Evolutionary conservation across 2,797 vertebrate species (phyloP).

Genomic region (Enteromius mattozi): DNA sequence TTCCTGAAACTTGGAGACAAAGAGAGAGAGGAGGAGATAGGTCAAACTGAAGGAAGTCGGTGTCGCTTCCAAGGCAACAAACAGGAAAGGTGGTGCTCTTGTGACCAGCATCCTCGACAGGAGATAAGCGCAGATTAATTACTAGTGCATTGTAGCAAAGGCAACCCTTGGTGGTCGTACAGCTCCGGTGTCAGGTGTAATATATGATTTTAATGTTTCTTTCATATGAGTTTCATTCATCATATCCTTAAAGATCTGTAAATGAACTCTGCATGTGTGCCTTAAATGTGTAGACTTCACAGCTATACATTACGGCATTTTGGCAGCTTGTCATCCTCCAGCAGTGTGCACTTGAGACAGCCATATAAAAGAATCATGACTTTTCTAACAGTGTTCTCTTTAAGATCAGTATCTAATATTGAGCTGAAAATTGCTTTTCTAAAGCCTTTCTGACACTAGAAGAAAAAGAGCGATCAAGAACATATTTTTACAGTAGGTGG

Average conservation of each 20-base stretch:
- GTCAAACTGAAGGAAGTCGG: slow-evolving; percentile 21
- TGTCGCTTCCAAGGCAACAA: neutral
- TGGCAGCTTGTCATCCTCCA: slow-evolving; percentile 29
- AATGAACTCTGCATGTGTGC: slow-evolving; percentile 11
- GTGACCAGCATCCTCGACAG: neutral
- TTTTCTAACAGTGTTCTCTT: slow-evolving; percentile 51
- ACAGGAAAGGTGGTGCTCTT: neutral
- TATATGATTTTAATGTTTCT: neutral
- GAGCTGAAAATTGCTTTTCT: slow-evolving; percentile 77
- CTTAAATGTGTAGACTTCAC: neutral
- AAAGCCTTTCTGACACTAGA: slow-evolving; percentile 70
- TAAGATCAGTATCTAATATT: slow-evolving; percentile 80
- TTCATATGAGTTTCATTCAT: slow-evolving; percentile 10
- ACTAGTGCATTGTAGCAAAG: neutral
- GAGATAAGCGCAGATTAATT: slow-evolving; percentile 24
- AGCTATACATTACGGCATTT: slow-evolving; percentile 67
- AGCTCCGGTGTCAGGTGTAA: neutral
- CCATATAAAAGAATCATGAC: slow-evolving; percentile 21
- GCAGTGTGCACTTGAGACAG: slow-evolving; percentile 66
- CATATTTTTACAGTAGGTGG: slow-evolving; percentile 30
- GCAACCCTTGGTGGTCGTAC: neutral
- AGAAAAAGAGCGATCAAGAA: slow-evolving; percentile 16
- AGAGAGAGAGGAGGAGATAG: slow-evolving; percentile 13
- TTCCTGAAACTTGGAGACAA: slow-evolving; percentile 64
- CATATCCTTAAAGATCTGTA: slow-evolving; percentile 2